Conservation (phyloP, 1,140 invertebrate species). For the Drosophila eugracilis region DNA sequence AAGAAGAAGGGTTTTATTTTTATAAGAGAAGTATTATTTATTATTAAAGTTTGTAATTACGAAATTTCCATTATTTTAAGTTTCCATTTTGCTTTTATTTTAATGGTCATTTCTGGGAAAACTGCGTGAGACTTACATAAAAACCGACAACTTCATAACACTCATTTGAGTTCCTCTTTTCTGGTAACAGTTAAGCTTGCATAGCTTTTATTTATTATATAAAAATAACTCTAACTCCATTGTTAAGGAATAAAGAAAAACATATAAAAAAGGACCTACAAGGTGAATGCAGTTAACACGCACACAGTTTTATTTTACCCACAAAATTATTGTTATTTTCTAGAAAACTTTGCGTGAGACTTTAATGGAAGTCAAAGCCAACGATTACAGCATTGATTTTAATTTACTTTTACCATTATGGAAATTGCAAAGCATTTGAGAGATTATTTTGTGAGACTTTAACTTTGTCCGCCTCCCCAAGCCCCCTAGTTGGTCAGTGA, state of each 20-base stretch:
- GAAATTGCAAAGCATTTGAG: background rate
- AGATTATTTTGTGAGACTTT: background rate
- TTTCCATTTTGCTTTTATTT: background rate
- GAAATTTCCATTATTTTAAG: no score
- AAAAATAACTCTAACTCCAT: background rate
- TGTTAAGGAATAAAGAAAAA: background rate
- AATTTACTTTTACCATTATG: background rate
- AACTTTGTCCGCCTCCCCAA: no score
- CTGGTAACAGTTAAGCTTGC: slow-evolving; percentile 7
- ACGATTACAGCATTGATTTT: background rate
- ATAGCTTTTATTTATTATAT: background rate
- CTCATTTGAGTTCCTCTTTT: slow-evolving; percentile 4
- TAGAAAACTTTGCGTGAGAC: background rate
- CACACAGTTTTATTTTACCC: background rate
- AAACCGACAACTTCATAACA: background rate
- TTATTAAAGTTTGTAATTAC: no score
- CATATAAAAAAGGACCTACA: background rate
- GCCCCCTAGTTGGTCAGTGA: background rate
- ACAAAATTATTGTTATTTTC: background rate
- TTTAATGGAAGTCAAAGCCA: background rate
- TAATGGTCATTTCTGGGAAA: background rate
- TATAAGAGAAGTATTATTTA: no score
- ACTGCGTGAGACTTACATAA: slow-evolving; percentile 10
- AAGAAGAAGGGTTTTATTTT: no score
- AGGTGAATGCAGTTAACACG: background rate